Conservation (phyloP, 1,140 invertebrate species). For the Drosophila kikkawai region DNA sequence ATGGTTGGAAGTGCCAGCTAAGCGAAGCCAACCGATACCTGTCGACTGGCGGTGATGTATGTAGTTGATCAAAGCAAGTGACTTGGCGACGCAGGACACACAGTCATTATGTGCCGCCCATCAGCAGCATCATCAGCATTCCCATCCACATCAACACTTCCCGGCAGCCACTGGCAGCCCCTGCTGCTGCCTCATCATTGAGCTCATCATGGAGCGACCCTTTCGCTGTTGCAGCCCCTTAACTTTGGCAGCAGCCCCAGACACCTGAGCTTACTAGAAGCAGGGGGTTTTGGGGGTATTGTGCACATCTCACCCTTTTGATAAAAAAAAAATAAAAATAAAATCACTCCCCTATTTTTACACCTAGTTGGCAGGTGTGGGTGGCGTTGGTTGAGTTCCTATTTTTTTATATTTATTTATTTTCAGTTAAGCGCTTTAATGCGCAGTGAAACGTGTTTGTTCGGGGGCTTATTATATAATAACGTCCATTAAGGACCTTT, state of each 20-base stretch:
- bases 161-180: slow-evolving; percentile 24
- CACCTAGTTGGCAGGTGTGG: slow-evolving; percentile 39
- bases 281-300: neutral
- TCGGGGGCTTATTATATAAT: slow-evolving; percentile 78
- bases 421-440: slow-evolving; percentile 70
- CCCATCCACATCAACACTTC: slow-evolving; percentile 6
- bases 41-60: slow-evolving; percentile 43
- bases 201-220: slow-evolving; percentile 31
- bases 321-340: slow-evolving; percentile 21
- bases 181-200: slow-evolving; percentile 36
- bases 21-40: slow-evolving; percentile 7
- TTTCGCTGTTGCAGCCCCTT: slow-evolving; percentile 18
- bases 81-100: slow-evolving; percentile 48
- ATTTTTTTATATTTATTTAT: slow-evolving; percentile 55
- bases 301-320: neutral
- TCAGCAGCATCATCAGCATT: slow-evolving; percentile 45
- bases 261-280: slow-evolving; percentile 24
- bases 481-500: slow-evolving; percentile 79
- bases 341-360: slow-evolving; percentile 33
- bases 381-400: slow-evolving; percentile 9
- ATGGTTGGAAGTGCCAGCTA: neutral
- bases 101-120: slow-evolving; percentile 62
- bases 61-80: slow-evolving; percentile 65
- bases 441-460: slow-evolving; percentile 69
- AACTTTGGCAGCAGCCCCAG: slow-evolving; percentile 12